Conservation (phyloP, 2,888 invertebrate species). For the Cepaea hortensis region DNA sequence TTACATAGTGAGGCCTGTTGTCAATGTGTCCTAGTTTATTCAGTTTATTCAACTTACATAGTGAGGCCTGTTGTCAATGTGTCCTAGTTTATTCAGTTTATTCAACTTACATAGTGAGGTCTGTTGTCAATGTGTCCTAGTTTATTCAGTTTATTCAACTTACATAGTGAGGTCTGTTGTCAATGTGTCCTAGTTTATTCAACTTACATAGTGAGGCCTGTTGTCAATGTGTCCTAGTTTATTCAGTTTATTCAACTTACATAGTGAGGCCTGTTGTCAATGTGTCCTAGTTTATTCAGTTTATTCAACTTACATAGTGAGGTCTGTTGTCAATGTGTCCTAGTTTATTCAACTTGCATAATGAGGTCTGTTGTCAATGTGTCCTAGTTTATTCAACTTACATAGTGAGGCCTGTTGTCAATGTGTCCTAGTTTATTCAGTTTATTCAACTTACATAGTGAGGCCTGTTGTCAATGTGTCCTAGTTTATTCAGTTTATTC, state of each 20-base stretch:
- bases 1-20: too few species aligned
- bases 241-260: slow-evolving; percentile 92
- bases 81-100: too few species aligned
- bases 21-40: too few species aligned
- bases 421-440: slow-evolving; percentile 88
- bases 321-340: slow-evolving; percentile 92
- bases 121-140: too few species aligned
- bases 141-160: slow-evolving; percentile 76
- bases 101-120: too few species aligned
- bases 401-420: slow-evolving; percentile 97
- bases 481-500: slow-evolving; percentile 90
- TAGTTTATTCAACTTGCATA: slow-evolving; percentile 93
- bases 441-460: slow-evolving; percentile 98
- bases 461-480: slow-evolving; percentile 90
- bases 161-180: slow-evolving; percentile 98
- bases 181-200: slow-evolving; percentile 87
- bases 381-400: slow-evolving; percentile 91
- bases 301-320: slow-evolving; percentile 97
- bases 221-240: slow-evolving; percentile 90
- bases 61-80: too few species aligned
- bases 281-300: slow-evolving; percentile 88
- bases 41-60: too few species aligned
- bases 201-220: slow-evolving; percentile 97
- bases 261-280: slow-evolving; percentile 95
- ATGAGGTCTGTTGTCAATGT: slow-evolving; percentile 93